A percentile compares a stretch with the other conserved stretches of the same genome.
Conservation (phyloP, 2,113 vertebrate genomes). For the Dendrocopos noguchii region DNA sequence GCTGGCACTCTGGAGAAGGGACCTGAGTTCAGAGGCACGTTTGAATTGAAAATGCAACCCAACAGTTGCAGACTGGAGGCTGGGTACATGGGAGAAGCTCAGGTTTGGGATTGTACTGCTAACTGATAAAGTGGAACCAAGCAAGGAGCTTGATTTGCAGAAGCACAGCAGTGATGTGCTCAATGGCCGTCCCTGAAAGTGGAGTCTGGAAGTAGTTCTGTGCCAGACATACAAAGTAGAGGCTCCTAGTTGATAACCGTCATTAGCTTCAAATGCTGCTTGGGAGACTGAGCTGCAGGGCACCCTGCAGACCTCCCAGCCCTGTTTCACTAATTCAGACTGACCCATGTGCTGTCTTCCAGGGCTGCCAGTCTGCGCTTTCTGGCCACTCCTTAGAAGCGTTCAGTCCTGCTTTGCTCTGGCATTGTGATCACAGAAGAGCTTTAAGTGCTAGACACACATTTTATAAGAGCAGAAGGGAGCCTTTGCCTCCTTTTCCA, state of each 20-base stretch:
- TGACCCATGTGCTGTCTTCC: background rate
- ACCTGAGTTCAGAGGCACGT: background rate
- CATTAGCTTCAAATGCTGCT: background rate
- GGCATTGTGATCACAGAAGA: background rate
- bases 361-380: background rate
- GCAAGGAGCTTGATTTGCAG: background rate
- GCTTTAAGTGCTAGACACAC: background rate
- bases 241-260: background rate
- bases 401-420: background rate
- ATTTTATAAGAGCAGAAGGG: background rate
- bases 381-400: background rate
- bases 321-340: background rate
- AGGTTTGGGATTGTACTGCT: background rate
- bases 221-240: background rate
- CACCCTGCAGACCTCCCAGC: background rate
- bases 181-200: accelerated
- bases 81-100: background rate
- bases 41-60: background rate
- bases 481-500: background rate
- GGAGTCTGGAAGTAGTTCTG: background rate
- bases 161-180: accelerated
- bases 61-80: accelerated
- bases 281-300: background rate
- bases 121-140: background rate
- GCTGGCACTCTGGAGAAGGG: background rate